Evolutionary conservation across 2,888 invertebrate species (phyloP).

Genomic region (Calameuta idolon): DNA sequence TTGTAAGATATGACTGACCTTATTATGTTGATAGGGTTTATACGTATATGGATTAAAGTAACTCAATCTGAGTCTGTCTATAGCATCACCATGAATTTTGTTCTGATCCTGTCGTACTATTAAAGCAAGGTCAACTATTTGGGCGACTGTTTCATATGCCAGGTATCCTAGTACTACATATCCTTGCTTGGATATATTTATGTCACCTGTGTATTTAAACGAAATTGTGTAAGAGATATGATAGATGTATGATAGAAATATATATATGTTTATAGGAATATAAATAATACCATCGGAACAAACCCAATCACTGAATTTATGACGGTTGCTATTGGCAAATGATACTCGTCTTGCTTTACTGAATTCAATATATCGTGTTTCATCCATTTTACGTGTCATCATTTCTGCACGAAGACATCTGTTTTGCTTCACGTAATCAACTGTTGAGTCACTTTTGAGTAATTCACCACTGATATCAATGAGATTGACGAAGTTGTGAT

Average conservation of each 20-base stretch:
- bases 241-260: not conserved
- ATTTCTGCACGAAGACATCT: constrained; percentile 70
- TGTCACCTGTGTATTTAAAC: constrained; percentile 63
- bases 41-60: constrained; percentile 72
- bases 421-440: constrained; percentile 74
- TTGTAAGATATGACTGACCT: constrained; percentile 39
- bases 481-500: constrained; percentile 48
- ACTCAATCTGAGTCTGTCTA: constrained; percentile 74
- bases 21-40: constrained; percentile 60
- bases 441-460: constrained; percentile 67
- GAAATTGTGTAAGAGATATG: not conserved
- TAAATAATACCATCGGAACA: constrained; percentile 47
- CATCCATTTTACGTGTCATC: constrained; percentile 69
- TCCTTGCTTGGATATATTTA: constrained; percentile 74
- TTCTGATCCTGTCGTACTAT: constrained; percentile 82
- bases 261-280: constrained; percentile 9
- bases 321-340: constrained; percentile 72
- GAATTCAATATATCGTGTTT: constrained; percentile 77
- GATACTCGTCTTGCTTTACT: constrained; percentile 83
- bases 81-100: constrained; percentile 77
- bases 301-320: constrained; percentile 62
- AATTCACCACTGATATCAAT: constrained; percentile 65
- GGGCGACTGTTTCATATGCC: constrained; percentile 91
- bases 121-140: constrained; percentile 87
- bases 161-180: constrained; percentile 85